Conservation (phyloP, 2,797 vertebrate species). For the Halcyon smyrnensis region DNA sequence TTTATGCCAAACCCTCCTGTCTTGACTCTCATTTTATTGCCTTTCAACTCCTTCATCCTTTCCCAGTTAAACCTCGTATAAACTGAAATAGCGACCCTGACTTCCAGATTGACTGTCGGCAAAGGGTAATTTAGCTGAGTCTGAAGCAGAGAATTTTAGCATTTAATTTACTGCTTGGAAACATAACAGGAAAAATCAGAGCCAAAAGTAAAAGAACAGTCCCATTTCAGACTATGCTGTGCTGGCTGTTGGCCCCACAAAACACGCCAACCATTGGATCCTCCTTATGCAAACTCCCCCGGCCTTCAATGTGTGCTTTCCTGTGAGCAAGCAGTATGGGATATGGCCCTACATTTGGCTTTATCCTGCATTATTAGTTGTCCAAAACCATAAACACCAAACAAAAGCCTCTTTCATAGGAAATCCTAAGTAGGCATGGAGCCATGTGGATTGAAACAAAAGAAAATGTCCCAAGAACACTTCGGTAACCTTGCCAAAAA, state of each 20-base stretch:
- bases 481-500: slow-evolving; percentile 40
- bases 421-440: slow-evolving; percentile 45
- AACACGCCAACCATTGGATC: background rate
- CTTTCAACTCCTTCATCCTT: background rate
- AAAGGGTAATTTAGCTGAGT: background rate
- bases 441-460: slow-evolving; percentile 53
- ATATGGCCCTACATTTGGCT: slow-evolving; percentile 1
- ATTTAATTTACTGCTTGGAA: slow-evolving; percentile 42
- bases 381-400: slow-evolving; percentile 42
- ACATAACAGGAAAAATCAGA: slow-evolving; percentile 29
- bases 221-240: background rate
- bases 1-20: background rate
- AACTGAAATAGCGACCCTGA: background rate
- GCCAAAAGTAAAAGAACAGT: background rate
- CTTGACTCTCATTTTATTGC: background rate
- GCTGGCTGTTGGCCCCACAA: background rate
- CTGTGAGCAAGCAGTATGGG: slow-evolving; percentile 12
- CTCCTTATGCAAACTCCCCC: background rate
- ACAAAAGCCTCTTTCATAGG: slow-evolving; percentile 62
- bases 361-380: background rate
- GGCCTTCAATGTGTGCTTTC: background rate
- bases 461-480: slow-evolving; percentile 34
- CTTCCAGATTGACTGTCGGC: background rate
- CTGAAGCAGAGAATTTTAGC: background rate
- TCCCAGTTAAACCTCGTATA: background rate